phyloP scores from a whole-genome alignment of 1,140 invertebrate species.

The Euura lappo region DNA sequence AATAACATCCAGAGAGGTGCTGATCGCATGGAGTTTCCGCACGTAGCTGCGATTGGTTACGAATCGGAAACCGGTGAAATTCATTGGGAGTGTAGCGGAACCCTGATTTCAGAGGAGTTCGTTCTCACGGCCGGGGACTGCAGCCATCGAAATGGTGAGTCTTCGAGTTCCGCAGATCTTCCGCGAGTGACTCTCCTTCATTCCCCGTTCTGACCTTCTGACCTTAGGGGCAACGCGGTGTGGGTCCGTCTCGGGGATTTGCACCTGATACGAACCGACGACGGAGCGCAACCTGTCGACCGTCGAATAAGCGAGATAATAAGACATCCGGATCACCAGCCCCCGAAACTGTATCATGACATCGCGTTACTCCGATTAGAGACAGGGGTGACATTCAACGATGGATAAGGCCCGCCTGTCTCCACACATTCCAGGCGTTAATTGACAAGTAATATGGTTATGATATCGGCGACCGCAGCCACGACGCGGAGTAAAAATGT shows the following conservation, averaged over 20 bases:
- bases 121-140: conserved; percentile 63
- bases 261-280: conserved; percentile 52
- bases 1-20: conserved; percentile 55
- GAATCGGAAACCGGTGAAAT: conserved; percentile 1
- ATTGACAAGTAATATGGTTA: too few species aligned
- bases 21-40: conserved; percentile 53
- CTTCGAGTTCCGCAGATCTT: too few species aligned
- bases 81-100: conserved; percentile 57
- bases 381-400: conserved; percentile 53
- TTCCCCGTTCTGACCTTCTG: too few species aligned
- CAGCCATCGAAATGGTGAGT: conserved; percentile 36
- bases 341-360: conserved; percentile 60
- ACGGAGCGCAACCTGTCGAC: conserved; percentile 55
- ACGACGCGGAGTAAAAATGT: too few species aligned
- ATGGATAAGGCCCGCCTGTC: conserved; percentile 63
- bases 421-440: conserved; percentile 38
- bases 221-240: conserved; percentile 38
- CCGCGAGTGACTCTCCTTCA: too few species aligned
- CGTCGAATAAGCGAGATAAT: conserved; percentile 54
- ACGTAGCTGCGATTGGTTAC: conserved; percentile 54
- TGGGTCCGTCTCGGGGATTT: conserved; percentile 62
- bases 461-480: too few species aligned
- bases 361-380: conserved; percentile 63
- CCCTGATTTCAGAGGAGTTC: conserved; percentile 57
- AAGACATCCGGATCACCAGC: conserved; percentile 60